Percentiles rank a stretch among this genome's conserved stretches.
Conservation (phyloP, 2,888 invertebrate genomes). For the Cosmopolites sordidus region DNA sequence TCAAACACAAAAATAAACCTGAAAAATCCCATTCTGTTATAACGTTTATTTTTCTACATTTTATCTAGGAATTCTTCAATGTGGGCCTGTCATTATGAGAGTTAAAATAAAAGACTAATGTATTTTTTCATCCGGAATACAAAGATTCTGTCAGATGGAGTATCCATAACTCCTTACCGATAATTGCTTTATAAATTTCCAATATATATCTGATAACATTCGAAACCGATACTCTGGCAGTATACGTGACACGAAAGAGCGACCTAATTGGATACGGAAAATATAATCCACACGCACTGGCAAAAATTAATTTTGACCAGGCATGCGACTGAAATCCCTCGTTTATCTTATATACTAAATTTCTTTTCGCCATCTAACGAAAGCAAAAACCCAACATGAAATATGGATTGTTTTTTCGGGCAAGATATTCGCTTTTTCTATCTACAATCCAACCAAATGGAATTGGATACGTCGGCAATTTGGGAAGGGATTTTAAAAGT, state of each 20-base stretch:
- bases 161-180: no score
- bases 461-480: slow-evolving; percentile 35
- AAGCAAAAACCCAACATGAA: background rate
- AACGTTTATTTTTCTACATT: no score
- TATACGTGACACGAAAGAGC: slow-evolving; percentile 18
- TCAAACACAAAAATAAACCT: no score
- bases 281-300: slow-evolving; percentile 16
- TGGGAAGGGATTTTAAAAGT: slow-evolving; percentile 36
- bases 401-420: background rate
- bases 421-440: slow-evolving; percentile 30
- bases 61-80: no score
- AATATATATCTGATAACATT: slow-evolving; percentile 4
- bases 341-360: slow-evolving; percentile 31
- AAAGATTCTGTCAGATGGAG: no score
- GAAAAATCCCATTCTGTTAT: no score
- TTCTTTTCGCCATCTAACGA: slow-evolving; percentile 32
- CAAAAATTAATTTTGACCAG: slow-evolving; percentile 24
- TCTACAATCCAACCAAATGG: slow-evolving; percentile 32
- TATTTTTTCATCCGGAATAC: no score
- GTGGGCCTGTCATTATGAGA: no score
- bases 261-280: slow-evolving; percentile 19
- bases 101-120: no score
- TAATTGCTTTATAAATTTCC: no score
- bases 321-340: slow-evolving; percentile 30
- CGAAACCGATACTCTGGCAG: slow-evolving; percentile 8